Conservation (phyloP, 2,113 vertebrate species). For the Hemichromis elongatus region DNA sequence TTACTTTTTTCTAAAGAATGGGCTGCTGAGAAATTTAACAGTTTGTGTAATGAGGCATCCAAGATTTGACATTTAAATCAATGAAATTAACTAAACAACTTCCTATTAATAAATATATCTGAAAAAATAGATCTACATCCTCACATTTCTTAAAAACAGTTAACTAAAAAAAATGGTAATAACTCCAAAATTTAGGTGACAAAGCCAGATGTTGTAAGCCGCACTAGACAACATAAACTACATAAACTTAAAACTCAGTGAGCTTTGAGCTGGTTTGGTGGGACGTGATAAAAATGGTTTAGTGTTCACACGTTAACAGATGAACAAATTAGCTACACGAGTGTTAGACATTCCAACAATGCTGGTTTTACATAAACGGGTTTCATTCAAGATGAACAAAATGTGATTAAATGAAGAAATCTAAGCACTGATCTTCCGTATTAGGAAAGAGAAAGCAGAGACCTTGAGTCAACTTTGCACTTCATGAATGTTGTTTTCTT, state of each 20-base stretch:
- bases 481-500: constrained; percentile 17
- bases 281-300: not conserved
- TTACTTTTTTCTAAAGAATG: not conserved
- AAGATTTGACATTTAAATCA: not conserved
- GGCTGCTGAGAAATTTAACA: not conserved
- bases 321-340: not conserved
- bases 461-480: not conserved
- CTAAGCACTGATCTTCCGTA: not conserved
- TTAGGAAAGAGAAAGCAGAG: not conserved
- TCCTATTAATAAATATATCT: not conserved
- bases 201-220: not conserved
- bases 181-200: not conserved
- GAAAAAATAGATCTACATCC: not conserved
- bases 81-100: not conserved
- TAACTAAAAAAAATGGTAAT: not conserved
- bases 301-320: not conserved
- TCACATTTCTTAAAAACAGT: not conserved
- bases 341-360: not conserved
- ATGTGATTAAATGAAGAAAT: not conserved
- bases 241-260: not conserved
- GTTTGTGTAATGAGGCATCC: not conserved
- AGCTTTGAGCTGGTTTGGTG: not conserved
- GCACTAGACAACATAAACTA: not conserved
- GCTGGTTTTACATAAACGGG: not conserved
- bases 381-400: not conserved